Conservation (phyloP, 2,113 vertebrate species). For the Salvelinus fontinalis region DNA sequence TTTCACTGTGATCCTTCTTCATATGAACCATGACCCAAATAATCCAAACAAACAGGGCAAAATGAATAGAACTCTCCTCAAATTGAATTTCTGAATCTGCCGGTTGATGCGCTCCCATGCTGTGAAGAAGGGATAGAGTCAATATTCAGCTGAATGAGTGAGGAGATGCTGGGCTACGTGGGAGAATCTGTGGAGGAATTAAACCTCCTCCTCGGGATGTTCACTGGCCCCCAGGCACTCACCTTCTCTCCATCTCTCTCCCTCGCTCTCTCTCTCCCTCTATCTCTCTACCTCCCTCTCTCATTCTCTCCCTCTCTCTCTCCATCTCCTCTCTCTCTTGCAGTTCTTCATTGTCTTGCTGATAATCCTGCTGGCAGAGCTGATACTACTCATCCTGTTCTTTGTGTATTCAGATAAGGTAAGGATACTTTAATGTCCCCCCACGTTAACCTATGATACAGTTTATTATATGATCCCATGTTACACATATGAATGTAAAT, state of each 20-base stretch:
- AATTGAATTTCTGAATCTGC: constrained; percentile 31
- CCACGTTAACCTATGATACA: background rate
- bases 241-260: background rate
- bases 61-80: constrained; percentile 47
- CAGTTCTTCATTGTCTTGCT: constrained; percentile 98
- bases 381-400: constrained; percentile 94
- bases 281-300: constrained; percentile 4
- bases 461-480: background rate
- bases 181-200: constrained; percentile 50
- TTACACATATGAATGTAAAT: background rate
- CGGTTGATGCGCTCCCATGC: constrained; percentile 30
- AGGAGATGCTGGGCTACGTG: constrained; percentile 39
- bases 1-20: constrained; percentile 29
- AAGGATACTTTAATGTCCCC: constrained; percentile 44
- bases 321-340: constrained; percentile 28
- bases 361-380: constrained; percentile 91
- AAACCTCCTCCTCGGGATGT: constrained; percentile 15
- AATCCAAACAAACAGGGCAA: constrained; percentile 41
- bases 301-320: constrained; percentile 12
- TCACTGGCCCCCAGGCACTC: constrained; percentile 21
- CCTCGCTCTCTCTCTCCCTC: background rate
- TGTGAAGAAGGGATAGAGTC: constrained; percentile 47
- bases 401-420: constrained; percentile 99
- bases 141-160: constrained; percentile 54
- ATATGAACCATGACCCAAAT: constrained; percentile 44